phyloP scores from a whole-genome alignment of 2,888 invertebrate species.

The Apocheima hispidaria region DNA sequence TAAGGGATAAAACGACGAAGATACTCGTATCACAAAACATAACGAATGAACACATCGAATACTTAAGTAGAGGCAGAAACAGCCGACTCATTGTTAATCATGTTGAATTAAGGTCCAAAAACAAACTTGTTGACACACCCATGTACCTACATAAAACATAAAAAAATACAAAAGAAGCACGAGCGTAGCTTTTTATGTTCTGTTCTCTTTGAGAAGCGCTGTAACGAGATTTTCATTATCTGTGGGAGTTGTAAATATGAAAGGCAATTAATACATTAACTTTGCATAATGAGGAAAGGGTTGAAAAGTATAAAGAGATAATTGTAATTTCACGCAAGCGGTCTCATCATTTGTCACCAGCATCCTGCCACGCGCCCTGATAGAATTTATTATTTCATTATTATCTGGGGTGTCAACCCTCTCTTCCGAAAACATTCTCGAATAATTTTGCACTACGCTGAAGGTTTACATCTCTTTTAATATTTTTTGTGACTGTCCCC shows the following conservation, averaged over 20 bases:
- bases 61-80: background rate
- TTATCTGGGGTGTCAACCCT: conserved; percentile 76
- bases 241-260: conserved; percentile 46
- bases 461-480: background rate
- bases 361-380: conserved; percentile 82
- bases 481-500: no score
- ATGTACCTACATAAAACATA: conserved; percentile 4
- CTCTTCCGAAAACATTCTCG: conserved; percentile 61
- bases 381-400: conserved; percentile 80
- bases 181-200: no score
- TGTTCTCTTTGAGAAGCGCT: conserved; percentile 10
- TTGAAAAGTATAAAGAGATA: conserved; percentile 73
- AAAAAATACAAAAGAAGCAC: conserved; percentile 7
- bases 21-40: conserved; percentile 31
- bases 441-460: conserved; percentile 51
- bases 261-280: conserved; percentile 67
- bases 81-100: conserved; percentile 20
- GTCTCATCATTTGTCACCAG: conserved; percentile 83
- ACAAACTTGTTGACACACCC: background rate
- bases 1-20: conserved; percentile 55
- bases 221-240: conserved; percentile 28
- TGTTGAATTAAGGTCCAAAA: background rate
- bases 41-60: conserved; percentile 28
- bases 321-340: conserved; percentile 81
- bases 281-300: conserved; percentile 82